Conservation (phyloP, 35 echinoderm and acorn worm genomes). For the Ptychodera flava region DNA sequence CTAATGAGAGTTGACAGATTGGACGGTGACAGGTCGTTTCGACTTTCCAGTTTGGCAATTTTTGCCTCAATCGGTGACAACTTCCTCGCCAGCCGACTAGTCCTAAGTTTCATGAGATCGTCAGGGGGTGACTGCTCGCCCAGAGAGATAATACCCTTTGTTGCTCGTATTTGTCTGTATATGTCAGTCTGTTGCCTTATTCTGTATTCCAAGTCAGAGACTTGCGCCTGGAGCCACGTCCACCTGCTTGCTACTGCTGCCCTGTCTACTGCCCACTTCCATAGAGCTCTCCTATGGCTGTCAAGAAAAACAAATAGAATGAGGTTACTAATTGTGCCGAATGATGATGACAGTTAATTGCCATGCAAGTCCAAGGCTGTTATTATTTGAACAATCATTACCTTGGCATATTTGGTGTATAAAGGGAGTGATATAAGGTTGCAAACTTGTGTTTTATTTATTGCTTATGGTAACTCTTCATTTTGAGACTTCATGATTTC, state of each 20-base stretch:
- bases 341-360: too few species aligned
- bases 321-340: too few species aligned
- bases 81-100: conserved; percentile 49
- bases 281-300: conserved; percentile 82
- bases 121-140: conserved; percentile 62
- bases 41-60: conserved; percentile 61
- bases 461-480: too few species aligned
- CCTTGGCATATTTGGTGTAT: too few species aligned
- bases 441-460: too few species aligned
- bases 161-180: conserved; percentile 67
- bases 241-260: conserved; percentile 84
- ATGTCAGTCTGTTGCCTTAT: conserved; percentile 97
- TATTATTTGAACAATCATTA: too few species aligned
- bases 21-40: conserved; percentile 59
- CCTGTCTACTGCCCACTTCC: conserved; percentile 90
- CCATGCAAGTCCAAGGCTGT: too few species aligned
- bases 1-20: conserved; percentile 69
- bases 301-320: neutral
- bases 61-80: conserved; percentile 75
- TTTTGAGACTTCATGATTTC: too few species aligned
- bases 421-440: too few species aligned
- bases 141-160: conserved; percentile 67
- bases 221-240: conserved; percentile 99
- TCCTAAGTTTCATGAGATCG: conserved; percentile 25
- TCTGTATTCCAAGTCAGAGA: conserved; percentile 81